Evolutionary conservation across 1,140 invertebrate species (phyloP).

Genomic region (Caenorhabditis brenneri): DNA sequence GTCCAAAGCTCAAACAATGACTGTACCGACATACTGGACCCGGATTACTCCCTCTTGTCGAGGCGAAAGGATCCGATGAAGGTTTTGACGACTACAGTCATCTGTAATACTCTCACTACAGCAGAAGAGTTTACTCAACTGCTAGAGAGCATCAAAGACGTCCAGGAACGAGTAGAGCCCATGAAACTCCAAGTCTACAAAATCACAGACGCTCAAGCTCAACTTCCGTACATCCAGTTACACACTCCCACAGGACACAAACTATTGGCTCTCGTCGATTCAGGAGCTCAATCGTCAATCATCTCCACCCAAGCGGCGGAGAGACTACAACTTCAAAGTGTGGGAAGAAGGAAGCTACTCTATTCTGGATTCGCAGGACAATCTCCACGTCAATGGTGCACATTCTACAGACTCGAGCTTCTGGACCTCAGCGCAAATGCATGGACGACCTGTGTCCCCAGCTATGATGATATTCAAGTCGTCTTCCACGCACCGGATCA

Average conservation of each 20-base stretch:
- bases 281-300: neutral
- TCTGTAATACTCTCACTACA: too few species aligned
- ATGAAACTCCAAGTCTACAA: neutral
- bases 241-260: neutral
- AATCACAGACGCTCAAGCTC: neutral
- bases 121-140: too few species aligned
- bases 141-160: too few species aligned
- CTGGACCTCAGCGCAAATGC: neutral
- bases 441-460: neutral
- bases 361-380: neutral
- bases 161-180: neutral
- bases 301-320: neutral
- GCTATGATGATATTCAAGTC: neutral
- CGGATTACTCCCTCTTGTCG: too few species aligned
- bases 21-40: too few species aligned
- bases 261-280: neutral
- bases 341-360: neutral
- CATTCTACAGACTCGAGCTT: neutral
- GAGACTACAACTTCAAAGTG: neutral
- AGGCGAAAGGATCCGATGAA: too few species aligned
- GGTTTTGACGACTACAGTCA: too few species aligned
- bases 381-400: neutral
- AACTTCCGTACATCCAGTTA: neutral
- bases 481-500: neutral
- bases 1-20: too few species aligned